Evolutionary conservation across 2,888 invertebrate species (phyloP).

Genomic region (Melipona beecheii): DNA sequence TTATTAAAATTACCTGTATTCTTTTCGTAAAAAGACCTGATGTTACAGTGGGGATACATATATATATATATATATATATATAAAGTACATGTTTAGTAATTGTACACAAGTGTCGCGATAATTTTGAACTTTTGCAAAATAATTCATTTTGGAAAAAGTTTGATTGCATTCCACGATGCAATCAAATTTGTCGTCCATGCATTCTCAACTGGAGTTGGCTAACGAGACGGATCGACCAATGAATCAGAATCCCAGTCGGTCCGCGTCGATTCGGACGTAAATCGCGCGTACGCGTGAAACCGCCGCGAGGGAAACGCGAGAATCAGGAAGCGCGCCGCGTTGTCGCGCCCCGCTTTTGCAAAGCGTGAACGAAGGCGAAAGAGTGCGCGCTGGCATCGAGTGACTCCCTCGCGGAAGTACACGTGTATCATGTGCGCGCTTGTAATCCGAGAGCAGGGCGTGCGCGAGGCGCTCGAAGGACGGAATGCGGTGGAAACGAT

Average conservation of each 20-base stretch:
- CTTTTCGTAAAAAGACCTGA: no score
- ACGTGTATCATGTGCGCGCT: conserved; percentile 40
- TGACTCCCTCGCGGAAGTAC: conserved; percentile 64
- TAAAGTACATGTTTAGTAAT: no score
- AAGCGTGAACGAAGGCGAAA: conserved; percentile 43
- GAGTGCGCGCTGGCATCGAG: conserved; percentile 53
- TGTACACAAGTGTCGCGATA: not conserved
- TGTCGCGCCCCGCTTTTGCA: conserved; percentile 61
- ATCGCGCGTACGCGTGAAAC: conserved; percentile 22
- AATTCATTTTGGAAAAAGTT: no score
- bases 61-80: no score
- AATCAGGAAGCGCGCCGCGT: conserved; percentile 70
- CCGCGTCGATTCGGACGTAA: conserved; percentile 1
- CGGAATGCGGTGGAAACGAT: conserved; percentile 29
- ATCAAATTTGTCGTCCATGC: no score
- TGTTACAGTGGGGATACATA: no score
- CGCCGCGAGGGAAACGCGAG: conserved; percentile 70
- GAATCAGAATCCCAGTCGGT: not conserved
- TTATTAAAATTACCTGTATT: no score
- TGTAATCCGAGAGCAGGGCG: conserved; percentile 51
- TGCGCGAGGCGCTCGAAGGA: conserved; percentile 31
- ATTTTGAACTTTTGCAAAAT: not conserved
- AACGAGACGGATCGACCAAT: no score
- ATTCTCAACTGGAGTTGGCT: not conserved
- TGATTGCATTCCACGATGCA: no score